phyloP scores from a whole-genome alignment of 1,140 invertebrate species.

The Macrocentrus cingulum region DNA sequence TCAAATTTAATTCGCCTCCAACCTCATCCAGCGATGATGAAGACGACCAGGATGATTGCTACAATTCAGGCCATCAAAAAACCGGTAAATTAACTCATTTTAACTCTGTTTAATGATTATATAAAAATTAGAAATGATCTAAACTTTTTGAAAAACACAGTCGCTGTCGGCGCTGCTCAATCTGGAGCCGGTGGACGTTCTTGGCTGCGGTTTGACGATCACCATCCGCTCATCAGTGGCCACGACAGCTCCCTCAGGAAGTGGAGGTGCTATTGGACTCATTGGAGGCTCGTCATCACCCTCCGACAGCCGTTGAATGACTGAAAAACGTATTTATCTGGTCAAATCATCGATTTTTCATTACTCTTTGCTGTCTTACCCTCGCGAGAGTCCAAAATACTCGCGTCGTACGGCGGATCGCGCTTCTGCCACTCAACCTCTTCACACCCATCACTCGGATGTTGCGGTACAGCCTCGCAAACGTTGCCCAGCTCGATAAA shows the following conservation, averaged over 20 bases:
- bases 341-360: neutral
- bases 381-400: constrained; percentile 27
- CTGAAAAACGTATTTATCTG: constrained; percentile 21
- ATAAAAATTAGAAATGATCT: too few species aligned
- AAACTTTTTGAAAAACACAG: constrained; percentile 58
- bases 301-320: constrained; percentile 40
- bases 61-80: constrained; percentile 4
- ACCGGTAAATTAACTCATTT: neutral
- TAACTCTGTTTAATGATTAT: neutral
- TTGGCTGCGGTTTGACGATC: constrained; percentile 52
- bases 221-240: constrained; percentile 61
- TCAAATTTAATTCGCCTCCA: constrained; percentile 58
- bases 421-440: constrained; percentile 33
- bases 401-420: constrained; percentile 29
- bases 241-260: constrained; percentile 42
- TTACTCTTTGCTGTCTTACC: too few species aligned
- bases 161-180: constrained; percentile 63
- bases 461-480: too few species aligned
- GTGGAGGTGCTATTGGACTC: constrained; percentile 42
- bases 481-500: constrained; percentile 34
- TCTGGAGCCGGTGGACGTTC: constrained; percentile 52
- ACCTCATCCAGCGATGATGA: constrained; percentile 48
- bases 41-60: constrained; percentile 36
- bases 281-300: constrained; percentile 40
- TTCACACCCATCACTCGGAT: too few species aligned